Conservation (phyloP, 2,888 invertebrate genomes). For the Periphyllus acericola region DNA sequence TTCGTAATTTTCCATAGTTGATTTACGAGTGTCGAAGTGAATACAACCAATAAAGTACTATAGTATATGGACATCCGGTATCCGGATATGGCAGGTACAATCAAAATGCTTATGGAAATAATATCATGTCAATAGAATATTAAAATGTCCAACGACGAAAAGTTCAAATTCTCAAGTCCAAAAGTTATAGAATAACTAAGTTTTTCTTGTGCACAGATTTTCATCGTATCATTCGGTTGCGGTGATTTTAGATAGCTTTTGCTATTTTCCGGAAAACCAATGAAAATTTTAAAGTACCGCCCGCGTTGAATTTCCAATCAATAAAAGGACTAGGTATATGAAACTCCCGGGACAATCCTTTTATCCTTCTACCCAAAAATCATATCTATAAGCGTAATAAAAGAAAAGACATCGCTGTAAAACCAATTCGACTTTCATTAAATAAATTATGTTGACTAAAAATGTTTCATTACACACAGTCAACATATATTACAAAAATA, state of each 20-base stretch:
- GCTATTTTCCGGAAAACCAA: neutral
- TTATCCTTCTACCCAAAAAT: neutral
- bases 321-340: neutral
- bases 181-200: neutral
- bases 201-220: neutral
- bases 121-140: too few relatives aligned
- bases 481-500: too few relatives aligned
- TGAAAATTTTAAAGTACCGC: neutral
- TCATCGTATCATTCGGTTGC: neutral
- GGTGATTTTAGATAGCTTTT: neutral
- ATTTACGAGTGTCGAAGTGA: too few relatives aligned
- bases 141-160: too few relatives aligned
- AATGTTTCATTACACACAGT: too few relatives aligned
- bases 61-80: too few relatives aligned
- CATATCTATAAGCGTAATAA: neutral
- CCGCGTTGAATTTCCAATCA: neutral
- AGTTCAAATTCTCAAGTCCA: neutral
- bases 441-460: too few relatives aligned
- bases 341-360: neutral
- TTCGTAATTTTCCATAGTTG: too few relatives aligned
- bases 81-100: too few relatives aligned
- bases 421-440: neutral
- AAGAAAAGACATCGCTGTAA: neutral
- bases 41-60: too few relatives aligned
- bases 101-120: too few relatives aligned